Conservation (phyloP, 1,140 invertebrate species). For the Macrostomum lignano region DNA sequence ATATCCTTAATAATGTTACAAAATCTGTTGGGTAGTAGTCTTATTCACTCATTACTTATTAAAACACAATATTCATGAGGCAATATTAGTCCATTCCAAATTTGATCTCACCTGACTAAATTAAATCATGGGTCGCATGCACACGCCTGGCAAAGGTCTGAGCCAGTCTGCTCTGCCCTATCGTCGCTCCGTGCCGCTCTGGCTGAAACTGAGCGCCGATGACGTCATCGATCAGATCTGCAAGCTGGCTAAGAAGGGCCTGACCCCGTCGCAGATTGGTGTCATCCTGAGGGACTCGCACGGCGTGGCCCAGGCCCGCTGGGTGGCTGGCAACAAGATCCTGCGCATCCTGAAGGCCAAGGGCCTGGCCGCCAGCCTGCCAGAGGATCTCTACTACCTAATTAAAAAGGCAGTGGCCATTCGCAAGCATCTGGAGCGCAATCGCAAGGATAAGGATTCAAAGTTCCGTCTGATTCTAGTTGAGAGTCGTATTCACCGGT, state of each 20-base stretch:
- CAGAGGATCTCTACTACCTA: conserved; percentile 85
- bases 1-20: too few species aligned
- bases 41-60: too few species aligned
- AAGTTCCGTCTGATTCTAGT: conserved; percentile 96
- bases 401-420: conserved; percentile 98
- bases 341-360: conserved; percentile 82
- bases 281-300: conserved; percentile 93
- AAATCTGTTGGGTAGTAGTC: too few species aligned
- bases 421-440: conserved; percentile 87
- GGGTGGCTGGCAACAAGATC: conserved; percentile 89
- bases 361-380: conserved; percentile 72
- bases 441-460: conserved; percentile 69
- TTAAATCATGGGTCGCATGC: conserved; percentile 71
- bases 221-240: conserved; percentile 92
- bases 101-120: too few species aligned
- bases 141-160: conserved; percentile 94
- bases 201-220: conserved; percentile 77
- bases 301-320: conserved; percentile 72
- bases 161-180: conserved; percentile 93
- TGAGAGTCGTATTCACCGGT: conserved; percentile 74
- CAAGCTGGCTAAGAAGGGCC: conserved; percentile 87
- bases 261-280: conserved; percentile 95
- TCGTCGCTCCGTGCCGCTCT: conserved; percentile 74
- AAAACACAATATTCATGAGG: too few species aligned
- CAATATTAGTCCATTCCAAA: too few species aligned